Evolutionary conservation across 2,888 invertebrate species (phyloP).

Genomic region (Nesidiocoris tenuis): DNA sequence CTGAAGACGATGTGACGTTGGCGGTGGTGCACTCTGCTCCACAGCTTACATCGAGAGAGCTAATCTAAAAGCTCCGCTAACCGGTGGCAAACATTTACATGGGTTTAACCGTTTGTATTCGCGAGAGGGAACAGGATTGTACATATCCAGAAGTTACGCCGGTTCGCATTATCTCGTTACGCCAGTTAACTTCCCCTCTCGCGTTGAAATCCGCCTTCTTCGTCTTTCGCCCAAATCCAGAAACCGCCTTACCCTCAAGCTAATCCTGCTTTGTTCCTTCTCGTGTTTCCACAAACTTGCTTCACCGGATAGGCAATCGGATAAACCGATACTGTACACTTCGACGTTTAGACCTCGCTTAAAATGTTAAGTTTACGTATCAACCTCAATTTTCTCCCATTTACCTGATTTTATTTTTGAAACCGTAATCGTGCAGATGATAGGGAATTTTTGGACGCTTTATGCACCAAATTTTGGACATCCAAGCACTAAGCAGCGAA

Average conservation of each 20-base stretch:
- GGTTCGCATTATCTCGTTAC: slow-evolving; percentile 33
- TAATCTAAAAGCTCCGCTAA: slow-evolving; percentile 20
- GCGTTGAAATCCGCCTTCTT: background rate
- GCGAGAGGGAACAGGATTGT: background rate
- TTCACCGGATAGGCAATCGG: background rate
- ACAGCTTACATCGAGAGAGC: background rate
- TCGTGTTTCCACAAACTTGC: background rate
- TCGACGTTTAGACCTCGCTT: no score
- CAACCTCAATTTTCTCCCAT: no score
- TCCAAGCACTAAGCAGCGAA: no score
- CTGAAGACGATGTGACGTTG: no score
- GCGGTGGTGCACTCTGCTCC: background rate
- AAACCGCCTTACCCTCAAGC: background rate
- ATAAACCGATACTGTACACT: background rate
- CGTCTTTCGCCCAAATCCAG: background rate
- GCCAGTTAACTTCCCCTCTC: slow-evolving; percentile 25
- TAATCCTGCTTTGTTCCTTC: background rate
- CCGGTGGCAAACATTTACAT: slow-evolving; percentile 39
- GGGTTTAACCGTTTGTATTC: slow-evolving; percentile 26
- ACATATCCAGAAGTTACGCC: slow-evolving; percentile 11
- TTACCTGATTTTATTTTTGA: no score
- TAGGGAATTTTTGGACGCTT: no score
- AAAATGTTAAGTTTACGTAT: no score
- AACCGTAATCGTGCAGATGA: no score
- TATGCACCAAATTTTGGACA: no score